Base-by-base conservation (phyloP, 2,797 vertebrate species). In the Limnodromus scolopaceus region DNA sequence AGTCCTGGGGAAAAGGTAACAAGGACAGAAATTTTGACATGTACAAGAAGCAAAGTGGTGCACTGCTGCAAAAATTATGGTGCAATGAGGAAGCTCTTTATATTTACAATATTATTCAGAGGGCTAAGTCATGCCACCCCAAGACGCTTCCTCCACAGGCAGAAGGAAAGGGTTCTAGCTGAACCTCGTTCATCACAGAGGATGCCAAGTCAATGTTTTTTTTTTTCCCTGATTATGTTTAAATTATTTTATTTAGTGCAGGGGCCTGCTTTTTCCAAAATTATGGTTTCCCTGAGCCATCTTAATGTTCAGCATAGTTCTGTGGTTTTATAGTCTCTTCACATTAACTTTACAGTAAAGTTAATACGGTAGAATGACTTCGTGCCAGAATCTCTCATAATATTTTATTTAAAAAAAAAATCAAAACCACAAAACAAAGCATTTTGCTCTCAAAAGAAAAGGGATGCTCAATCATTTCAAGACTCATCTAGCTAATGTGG, bases 321-420 rank as follows among this genome's bases (percentile, higher is more conserved):
- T 76, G 39, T 77, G 51, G 68, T 53, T 93, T 88, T 93, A 77
- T 25, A 87, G 94, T 97, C 96, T 95, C 91, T 96, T 96, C 82
- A 61, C 24, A 91, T 98, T 98, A 96, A 72, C 84, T 93, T 93
- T 94, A 96, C 36, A 1, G 46, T 89, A 82, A 85, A 92, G 72
- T 53, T 97, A 96, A 97, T 93, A 65, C 3, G 65, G 61, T 85
- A 74, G 74, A 97, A 97, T 96, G 94, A 97, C 86, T 49, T 84
- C 14, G 13, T 95, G 92, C 81, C 97, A 96, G 91, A 92, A 92
- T 90, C 93, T 94, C 87, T 95, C 93, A 78, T 81, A 36, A 92
- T 94, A 38, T 94, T 94, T 93, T 87, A 7, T 69, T 80, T 16
- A 80, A 63, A 57, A 81, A 57, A 34, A 61, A 28, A 28, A n/a